Percentiles rank a stretch among this genome's conserved stretches.
Evolutionary conservation across 1,140 invertebrate genomes (phyloP).

Genomic region (Chymomyza costata): DNA sequence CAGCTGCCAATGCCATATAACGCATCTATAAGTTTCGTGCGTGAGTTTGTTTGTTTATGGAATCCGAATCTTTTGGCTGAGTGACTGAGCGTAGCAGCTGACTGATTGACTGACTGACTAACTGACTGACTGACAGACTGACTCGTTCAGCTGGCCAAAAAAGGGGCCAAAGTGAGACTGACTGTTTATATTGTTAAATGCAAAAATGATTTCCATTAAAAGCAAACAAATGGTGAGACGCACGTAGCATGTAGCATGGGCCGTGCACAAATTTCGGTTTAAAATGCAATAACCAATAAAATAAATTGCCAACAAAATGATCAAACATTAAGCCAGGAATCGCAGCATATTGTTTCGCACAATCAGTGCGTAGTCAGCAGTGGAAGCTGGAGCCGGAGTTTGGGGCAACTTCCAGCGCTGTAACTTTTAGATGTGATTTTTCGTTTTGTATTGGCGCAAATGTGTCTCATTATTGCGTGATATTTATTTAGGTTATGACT

Average conservation of each 20-base stretch:
- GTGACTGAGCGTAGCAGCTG: slow-evolving; percentile 18
- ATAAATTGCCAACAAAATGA: slow-evolving; percentile 71
- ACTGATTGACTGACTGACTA: slow-evolving; percentile 28
- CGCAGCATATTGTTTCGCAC: too few relatives aligned
- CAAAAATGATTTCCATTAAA: slow-evolving; percentile 71
- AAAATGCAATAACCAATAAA: slow-evolving; percentile 73
- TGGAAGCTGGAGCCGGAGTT: too few relatives aligned
- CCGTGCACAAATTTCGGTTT: slow-evolving; percentile 48
- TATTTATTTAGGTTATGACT: slow-evolving; percentile 74
- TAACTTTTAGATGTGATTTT: neutral
- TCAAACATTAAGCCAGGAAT: slow-evolving; percentile 56
- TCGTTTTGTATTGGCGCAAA: slow-evolving; percentile 52
- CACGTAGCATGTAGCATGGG: slow-evolving; percentile 51
- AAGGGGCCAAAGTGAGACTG: slow-evolving; percentile 32
- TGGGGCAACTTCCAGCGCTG: too few relatives aligned
- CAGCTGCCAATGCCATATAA: slow-evolving; percentile 54
- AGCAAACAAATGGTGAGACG: slow-evolving; percentile 52
- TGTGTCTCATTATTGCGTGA: slow-evolving; percentile 70
- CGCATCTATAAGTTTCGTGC: slow-evolving; percentile 37
- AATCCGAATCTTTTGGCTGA: slow-evolving; percentile 57
- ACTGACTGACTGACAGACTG: slow-evolving; percentile 2
- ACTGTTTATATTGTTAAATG: slow-evolving; percentile 70
- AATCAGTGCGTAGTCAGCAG: too few relatives aligned
- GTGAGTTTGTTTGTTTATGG: slow-evolving; percentile 55
- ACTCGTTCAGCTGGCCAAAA: slow-evolving; percentile 21